phyloP scores from a whole-genome alignment of 2,888 invertebrate species.

The Drosophila colorata region DNA sequence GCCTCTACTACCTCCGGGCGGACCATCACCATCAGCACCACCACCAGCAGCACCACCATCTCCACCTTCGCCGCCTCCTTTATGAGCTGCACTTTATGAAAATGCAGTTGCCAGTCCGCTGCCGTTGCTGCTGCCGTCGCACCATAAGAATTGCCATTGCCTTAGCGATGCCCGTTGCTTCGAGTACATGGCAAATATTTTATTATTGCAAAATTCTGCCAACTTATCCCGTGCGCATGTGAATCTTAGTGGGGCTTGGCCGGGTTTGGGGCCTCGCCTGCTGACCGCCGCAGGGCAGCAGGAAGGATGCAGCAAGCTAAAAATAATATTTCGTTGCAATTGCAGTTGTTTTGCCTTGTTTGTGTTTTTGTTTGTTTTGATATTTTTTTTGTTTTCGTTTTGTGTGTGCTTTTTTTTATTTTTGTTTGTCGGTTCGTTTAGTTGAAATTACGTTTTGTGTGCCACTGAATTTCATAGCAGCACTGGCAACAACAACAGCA shows the following conservation, averaged over 20 bases:
- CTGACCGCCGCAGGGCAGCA: constrained; percentile 54
- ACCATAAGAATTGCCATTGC: constrained; percentile 20
- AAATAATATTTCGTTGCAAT: constrained; percentile 78
- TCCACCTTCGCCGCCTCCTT: constrained; percentile 43
- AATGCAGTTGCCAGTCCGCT: constrained; percentile 69
- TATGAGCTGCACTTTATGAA: constrained; percentile 78
- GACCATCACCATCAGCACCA: constrained; percentile 3
- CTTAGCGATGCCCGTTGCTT: constrained; percentile 39
- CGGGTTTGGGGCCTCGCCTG: constrained; percentile 17
- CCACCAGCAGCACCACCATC: constrained; percentile 1
- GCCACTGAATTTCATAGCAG: constrained; percentile 80
- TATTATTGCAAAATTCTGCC: constrained; percentile 82
- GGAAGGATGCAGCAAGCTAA: constrained; percentile 82
- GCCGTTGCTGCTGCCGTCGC: constrained; percentile 23
- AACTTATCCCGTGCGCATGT: constrained; percentile 78
- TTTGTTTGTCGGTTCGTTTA: constrained; percentile 80
- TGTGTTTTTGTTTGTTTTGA: constrained; percentile 54
- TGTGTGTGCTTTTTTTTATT: constrained; percentile 31
- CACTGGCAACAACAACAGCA: constrained; percentile 33
- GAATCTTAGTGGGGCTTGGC: constrained; percentile 43
- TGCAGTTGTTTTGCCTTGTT: constrained; percentile 62
- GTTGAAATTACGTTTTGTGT: constrained; percentile 82
- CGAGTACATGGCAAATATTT: constrained; percentile 82
- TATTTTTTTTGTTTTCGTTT: constrained; percentile 28
- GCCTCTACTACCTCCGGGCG: constrained; percentile 5